Evolutionary conservation across 2,888 invertebrate genomes (phyloP), one percentile per base, ranked within the genome.

Genomic region (Tetragnatha montana): DNA sequence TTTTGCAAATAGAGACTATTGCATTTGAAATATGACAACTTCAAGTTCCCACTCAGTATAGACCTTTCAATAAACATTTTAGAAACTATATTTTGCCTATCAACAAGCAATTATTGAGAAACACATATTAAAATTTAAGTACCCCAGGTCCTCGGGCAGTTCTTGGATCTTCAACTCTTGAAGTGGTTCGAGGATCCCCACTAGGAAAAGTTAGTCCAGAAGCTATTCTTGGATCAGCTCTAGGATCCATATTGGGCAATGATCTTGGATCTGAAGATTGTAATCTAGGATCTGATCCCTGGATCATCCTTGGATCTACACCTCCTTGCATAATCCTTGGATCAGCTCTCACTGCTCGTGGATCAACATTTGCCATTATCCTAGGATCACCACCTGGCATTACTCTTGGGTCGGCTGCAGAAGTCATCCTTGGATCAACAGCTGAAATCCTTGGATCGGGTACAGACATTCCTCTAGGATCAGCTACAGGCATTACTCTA

Each of bases 181-280:
- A 19, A 14, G 74, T 68, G 68, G 87, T 90, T 14, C 90, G 69
- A 19, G 90, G 90, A 74, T 90, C 90, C 21, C 68, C 68, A 14
- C 89, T 69, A 21, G 87, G 50, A 17, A 78, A 35, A 76, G 69
- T 84, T 51, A 49, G 17, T 71, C 50, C 50, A 70, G n/a, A 12
- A 14, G 22, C 14, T 22, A 49, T 69, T 69, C 84, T 75, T 12
- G 76, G 70, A 21, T 84, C 84, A n/a, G 51, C 60, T 51, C 82
- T 51, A 6, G 81, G 87, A 71, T 87, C 81, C 4, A 68, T 8
- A 14, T 22, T 51, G 12, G 50, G 86, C 21, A 70, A 14, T 71
- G 75, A 78, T 76, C 84, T 84, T 17, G 51, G 81, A 81, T 81
- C 80, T 14, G 49, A n/a, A 19, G 71, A 12, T 6, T 47, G 19